A percentile compares a stretch with the other conserved stretches of the same genome.
Conservation (phyloP, 2,888 invertebrate genomes). For the Melinopterus prodromus region DNA sequence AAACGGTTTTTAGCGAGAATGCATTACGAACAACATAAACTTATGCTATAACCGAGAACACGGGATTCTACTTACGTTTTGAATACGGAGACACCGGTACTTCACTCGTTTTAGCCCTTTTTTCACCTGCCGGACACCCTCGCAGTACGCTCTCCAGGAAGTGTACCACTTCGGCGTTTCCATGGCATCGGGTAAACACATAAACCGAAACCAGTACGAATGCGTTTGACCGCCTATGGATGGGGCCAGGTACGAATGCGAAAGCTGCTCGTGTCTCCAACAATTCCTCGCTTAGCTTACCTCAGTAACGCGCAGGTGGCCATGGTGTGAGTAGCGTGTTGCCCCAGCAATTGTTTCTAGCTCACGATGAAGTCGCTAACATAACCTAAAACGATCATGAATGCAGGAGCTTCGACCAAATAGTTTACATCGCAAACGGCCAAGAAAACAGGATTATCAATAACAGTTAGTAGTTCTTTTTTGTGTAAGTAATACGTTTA, state of each 20-base stretch:
- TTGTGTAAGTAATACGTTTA: not conserved
- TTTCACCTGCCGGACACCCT: slow-evolving; percentile 34
- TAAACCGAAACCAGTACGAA: slow-evolving; percentile 45
- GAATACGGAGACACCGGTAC: not conserved
- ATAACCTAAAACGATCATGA: not conserved
- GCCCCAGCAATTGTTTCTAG: not conserved
- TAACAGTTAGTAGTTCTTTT: not conserved
- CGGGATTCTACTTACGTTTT: slow-evolving; percentile 30
- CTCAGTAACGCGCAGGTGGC: slow-evolving; percentile 16
- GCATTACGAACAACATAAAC: not conserved
- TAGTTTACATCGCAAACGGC: not conserved
- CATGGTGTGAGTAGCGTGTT: slow-evolving; percentile 11
- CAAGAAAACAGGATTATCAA: not conserved
- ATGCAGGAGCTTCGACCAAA: not conserved
- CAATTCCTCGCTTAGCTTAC: not conserved
- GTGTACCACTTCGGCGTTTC: slow-evolving; percentile 44
- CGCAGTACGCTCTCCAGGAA: slow-evolving; percentile 35
- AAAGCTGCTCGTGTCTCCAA: slow-evolving; percentile 12
- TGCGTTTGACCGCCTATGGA: slow-evolving; percentile 42
- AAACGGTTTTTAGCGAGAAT: not conserved
- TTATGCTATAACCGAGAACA: not conserved
- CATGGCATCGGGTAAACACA: slow-evolving; percentile 51
- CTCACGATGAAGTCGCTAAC: slow-evolving; percentile 19
- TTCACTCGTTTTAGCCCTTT: slow-evolving; percentile 16
- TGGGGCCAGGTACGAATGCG: slow-evolving; percentile 29